Base-by-base conservation (phyloP, 2,888 invertebrate genomes). In the Drosophila flavopinicola region DNA sequence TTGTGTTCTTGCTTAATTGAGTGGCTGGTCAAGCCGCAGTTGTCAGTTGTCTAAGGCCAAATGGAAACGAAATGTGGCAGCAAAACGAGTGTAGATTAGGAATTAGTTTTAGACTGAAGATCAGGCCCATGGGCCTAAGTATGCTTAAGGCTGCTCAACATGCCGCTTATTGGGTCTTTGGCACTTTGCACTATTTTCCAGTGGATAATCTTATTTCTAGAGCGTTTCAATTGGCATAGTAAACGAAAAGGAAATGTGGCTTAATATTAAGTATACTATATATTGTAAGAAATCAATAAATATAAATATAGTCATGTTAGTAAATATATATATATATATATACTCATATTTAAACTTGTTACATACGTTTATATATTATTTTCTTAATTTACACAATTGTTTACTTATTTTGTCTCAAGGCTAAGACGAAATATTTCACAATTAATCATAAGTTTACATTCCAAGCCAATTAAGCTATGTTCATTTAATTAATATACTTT, bases 1-100 rank as follows among this genome's bases (percentile, higher is more conserved):
- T 67, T 39, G 66, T 71, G 65, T 77, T 80, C 63, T 41, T 48
- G 48, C 66, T 58, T 86, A 86, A 86, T 80, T 80, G 72, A 86
- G 80, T 77, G 74, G 38, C 56, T 53, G 74, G 70, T 72, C 85
- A 75, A 65, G 67, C 48, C 67, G 20, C 17, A 1, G n/a, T n/a
- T 20, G 42, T 9, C 49, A 47, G 38, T 23, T 30, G 30, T 35
- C 39, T 20, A 9, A 25, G 33, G 38, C 56, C 11, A 54, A 82
- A 64, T 57, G 65, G 38, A 82, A 65, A 56, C 54, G 56, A 70
- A 61, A 59, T 71, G 75, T 64, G 25, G 68, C 61, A 38, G 37
- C 33, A 44, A 48, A 29, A n/a, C n/a, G n/a, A 53, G 25, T 35
- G 35, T 20, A 32, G 56, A 52, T 54, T 42, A 54, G 42, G 61